A percentile compares a stretch with the other conserved stretches of the same genome.
Evolutionary conservation across 53 echinoderm and acorn worm genomes (phyloP).

Genomic region (Holothuria leucospilota): DNA sequence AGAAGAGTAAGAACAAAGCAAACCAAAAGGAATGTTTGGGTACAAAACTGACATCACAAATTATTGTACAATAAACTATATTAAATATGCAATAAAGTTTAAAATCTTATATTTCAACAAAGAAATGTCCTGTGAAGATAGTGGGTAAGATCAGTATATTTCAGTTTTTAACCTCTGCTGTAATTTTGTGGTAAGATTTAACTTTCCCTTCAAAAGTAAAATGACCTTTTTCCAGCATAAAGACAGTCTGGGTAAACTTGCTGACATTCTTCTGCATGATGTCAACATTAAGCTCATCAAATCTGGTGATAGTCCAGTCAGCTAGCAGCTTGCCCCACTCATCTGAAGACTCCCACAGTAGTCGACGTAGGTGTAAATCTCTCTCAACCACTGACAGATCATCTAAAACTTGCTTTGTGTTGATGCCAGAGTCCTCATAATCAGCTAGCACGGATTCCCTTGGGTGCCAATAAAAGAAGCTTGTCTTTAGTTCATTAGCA

Average conservation of each 20-base stretch:
- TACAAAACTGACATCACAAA: too few relatives aligned
- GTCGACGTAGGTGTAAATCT: conserved; percentile 86
- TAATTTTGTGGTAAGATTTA: too few relatives aligned
- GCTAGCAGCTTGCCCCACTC: conserved; percentile 96
- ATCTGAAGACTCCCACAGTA: conserved; percentile 94
- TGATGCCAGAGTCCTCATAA: conserved; percentile 75
- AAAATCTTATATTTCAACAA: too few relatives aligned
- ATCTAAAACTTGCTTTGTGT: conserved; percentile 87
- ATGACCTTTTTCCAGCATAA: conserved; percentile 98
- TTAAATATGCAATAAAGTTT: too few relatives aligned
- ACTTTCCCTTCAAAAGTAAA: not conserved
- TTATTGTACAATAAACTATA: too few relatives aligned
- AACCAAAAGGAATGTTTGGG: too few relatives aligned
- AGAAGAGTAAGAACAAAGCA: too few relatives aligned
- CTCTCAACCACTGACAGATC: conserved; percentile 95
- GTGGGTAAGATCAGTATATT: too few relatives aligned
- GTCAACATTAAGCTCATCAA: conserved; percentile 94
- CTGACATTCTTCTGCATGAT: conserved; percentile 98
- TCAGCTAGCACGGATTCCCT: conserved; percentile 52
- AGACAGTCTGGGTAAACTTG: conserved; percentile 98
- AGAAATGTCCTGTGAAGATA: too few relatives aligned
- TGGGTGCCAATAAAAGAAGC: not conserved
- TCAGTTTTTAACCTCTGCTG: too few relatives aligned
- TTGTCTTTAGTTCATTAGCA: too few relatives aligned
- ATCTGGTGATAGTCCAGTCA: conserved; percentile 92